Percentiles rank a stretch among this genome's conserved stretches.
phyloP scores from a whole-genome alignment of 2,113 vertebrate genomes.

The Colius striatus region DNA sequence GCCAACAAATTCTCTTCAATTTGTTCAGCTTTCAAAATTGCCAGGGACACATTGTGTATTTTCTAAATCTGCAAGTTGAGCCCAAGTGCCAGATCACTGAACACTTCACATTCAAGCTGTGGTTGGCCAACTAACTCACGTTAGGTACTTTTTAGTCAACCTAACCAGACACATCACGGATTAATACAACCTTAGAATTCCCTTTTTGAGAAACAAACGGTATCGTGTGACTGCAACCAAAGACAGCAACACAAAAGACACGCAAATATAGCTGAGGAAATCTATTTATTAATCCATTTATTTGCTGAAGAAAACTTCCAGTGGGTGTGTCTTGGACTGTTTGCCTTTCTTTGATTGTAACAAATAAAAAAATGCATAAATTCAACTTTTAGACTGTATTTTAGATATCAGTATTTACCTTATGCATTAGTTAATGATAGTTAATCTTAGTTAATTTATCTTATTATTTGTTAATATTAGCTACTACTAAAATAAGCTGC shows the following conservation, averaged over 20 bases:
- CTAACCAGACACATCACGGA: background rate
- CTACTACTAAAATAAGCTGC: background rate
- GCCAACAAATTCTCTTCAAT: background rate
- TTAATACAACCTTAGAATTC: background rate
- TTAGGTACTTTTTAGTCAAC: background rate
- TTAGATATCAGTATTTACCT: background rate
- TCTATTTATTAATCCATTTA: background rate
- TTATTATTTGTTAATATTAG: background rate
- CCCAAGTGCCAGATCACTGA: background rate
- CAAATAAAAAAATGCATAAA: background rate
- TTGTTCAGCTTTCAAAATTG: background rate
- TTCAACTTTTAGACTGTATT: background rate
- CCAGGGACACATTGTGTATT: background rate
- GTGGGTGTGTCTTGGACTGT: background rate
- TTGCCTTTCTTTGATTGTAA: background rate
- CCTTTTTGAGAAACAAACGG: background rate
- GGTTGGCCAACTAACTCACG: background rate
- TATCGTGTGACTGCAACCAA: background rate
- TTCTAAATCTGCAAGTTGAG: background rate
- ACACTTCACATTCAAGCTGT: background rate
- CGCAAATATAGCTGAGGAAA: background rate
- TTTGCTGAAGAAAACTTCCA: background rate
- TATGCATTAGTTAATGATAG: background rate
- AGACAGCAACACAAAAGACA: background rate
- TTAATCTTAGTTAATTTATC: background rate